Conservation (phyloP, 1,140 invertebrate genomes). For the Archivesica marissinica region DNA sequence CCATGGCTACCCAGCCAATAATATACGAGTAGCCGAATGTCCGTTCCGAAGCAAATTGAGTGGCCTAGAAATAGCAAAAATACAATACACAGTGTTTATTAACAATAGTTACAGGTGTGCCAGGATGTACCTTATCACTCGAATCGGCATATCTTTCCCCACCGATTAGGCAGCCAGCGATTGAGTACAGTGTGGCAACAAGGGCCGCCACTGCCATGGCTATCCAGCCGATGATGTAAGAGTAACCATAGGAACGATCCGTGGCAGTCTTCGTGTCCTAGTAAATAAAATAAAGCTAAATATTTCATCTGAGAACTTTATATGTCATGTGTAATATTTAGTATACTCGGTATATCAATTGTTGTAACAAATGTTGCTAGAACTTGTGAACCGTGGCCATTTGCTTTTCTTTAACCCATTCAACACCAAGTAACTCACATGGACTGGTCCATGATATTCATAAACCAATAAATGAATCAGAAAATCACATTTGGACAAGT, state of each 20-base stretch:
- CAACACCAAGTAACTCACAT: too few species aligned
- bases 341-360: too few species aligned
- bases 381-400: too few species aligned
- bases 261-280: conserved; percentile 72
- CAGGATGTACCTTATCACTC: background rate
- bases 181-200: conserved; percentile 77
- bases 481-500: too few species aligned
- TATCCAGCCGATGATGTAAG: conserved; percentile 80
- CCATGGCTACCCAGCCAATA: conserved; percentile 80
- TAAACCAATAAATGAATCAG: too few species aligned
- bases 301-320: too few species aligned
- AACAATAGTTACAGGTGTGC: background rate
- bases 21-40: conserved; percentile 80
- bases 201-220: conserved; percentile 77
- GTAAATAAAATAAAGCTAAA: conserved; percentile 8
- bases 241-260: conserved; percentile 76
- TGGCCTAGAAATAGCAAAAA: conserved; percentile 64
- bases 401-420: too few species aligned
- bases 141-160: conserved; percentile 65
- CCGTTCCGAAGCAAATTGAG: conserved; percentile 68
- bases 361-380: too few species aligned
- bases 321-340: too few species aligned
- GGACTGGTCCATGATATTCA: too few species aligned
- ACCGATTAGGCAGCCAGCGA: conserved; percentile 78
- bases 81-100: background rate